Evolutionary conservation across 2,797 vertebrate species (phyloP).

Genomic region (Spinus pinus): DNA sequence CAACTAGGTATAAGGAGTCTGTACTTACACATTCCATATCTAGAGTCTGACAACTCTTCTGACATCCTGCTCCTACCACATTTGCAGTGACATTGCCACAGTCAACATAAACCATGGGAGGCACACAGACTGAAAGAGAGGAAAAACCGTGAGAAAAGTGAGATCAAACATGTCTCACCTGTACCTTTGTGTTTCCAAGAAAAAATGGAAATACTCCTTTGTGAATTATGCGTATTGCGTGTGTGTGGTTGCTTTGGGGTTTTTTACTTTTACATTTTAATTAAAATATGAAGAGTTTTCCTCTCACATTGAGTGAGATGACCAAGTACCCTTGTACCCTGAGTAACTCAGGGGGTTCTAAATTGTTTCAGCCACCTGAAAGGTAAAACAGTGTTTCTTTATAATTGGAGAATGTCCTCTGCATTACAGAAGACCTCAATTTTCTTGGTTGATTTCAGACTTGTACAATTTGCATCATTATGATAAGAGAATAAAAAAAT

Average conservation of each 20-base stretch:
- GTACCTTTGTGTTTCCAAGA: background rate
- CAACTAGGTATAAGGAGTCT: background rate
- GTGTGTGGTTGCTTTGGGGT: background rate
- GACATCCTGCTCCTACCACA: constrained; percentile 81
- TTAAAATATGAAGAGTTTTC: background rate
- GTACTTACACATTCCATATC: constrained; percentile 90
- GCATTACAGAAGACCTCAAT: background rate
- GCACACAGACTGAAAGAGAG: constrained; percentile 65
- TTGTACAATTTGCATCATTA: background rate
- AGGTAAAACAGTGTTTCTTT: background rate
- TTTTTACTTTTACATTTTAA: background rate
- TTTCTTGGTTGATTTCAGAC: background rate
- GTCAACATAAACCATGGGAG: constrained; percentile 85
- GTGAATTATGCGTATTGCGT: background rate
- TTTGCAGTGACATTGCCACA: constrained; percentile 74
- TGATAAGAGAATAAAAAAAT: background rate
- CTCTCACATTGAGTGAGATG: background rate
- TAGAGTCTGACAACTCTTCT: constrained; percentile 87
- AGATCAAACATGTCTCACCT: background rate
- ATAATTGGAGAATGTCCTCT: background rate
- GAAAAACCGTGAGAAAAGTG: background rate
- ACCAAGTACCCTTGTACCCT: background rate
- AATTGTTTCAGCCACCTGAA: background rate
- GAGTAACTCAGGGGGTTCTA: background rate
- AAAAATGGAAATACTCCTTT: background rate